These are phyloP conservation scores for Malurus cyaneus DNA, from an alignment of 2,113 vertebrate species.

Conservation along the genomic window DNA sequence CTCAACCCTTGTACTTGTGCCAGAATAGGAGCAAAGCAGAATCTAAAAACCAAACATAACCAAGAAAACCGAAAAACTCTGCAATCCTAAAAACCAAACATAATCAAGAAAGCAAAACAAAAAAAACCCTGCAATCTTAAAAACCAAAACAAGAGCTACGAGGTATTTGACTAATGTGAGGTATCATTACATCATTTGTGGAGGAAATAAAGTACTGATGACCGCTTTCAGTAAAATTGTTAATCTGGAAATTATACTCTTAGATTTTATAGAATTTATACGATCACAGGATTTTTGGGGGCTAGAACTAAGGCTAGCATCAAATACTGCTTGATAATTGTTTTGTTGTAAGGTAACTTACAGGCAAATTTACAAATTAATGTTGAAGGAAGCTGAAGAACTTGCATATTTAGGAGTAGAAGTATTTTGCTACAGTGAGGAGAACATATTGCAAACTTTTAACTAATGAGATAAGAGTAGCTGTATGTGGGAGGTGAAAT, in stretches of 20 bases:
- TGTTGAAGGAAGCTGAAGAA: background rate
- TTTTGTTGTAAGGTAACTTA: background rate
- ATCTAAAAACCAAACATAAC: background rate
- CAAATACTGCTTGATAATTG: background rate
- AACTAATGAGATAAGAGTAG: background rate
- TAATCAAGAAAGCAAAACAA: background rate
- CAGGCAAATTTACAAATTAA: background rate
- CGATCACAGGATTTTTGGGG: background rate
- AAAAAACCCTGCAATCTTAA: fast-evolving
- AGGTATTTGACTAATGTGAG: background rate
- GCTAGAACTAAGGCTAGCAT: background rate
- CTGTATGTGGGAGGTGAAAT: slow-evolving; percentile 15
- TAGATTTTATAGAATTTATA: background rate
- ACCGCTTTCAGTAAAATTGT: background rate
- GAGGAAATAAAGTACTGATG: background rate
- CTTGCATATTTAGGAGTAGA: background rate
- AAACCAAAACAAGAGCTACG: background rate
- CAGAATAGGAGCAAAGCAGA: background rate
- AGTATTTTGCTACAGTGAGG: background rate
- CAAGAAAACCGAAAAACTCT: fast-evolving
- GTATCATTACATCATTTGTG: background rate
- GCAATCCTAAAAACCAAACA: background rate
- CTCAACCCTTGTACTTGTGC: background rate
- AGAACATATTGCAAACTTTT: slow-evolving; percentile 18
- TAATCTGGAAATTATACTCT: background rate